Evolutionary conservation across 2,113 vertebrate genomes (phyloP).

Genomic region (Spea multiplicata): DNA sequence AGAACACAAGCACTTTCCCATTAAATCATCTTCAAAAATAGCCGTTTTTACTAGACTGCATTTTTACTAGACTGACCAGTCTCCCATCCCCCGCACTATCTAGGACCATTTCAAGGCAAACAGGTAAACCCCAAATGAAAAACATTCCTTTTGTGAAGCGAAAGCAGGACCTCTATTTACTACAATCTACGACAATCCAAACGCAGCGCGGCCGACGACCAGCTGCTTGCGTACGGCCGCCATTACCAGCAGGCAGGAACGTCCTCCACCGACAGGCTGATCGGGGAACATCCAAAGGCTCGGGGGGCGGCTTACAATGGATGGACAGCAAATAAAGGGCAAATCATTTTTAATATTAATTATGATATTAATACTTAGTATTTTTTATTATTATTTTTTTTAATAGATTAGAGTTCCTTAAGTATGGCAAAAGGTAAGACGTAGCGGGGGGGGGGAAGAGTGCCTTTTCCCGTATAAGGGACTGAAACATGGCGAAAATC

Average conservation of each 20-base stretch:
- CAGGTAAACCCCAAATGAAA: not conserved
- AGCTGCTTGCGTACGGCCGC: conserved; percentile 20
- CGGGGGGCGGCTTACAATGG: not conserved
- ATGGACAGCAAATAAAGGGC: not conserved
- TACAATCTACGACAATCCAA: too few species aligned
- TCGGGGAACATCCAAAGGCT: not conserved
- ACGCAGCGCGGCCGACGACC: not conserved
- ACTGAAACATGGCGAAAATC: conserved; percentile 49
- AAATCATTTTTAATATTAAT: not conserved
- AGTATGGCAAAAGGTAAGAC: not conserved
- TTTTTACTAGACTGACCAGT: not conserved
- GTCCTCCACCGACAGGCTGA: not conserved
- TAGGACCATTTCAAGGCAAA: not conserved
- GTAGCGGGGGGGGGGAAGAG: not conserved
- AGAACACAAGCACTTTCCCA: conserved; percentile 21
- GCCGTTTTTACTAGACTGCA: not conserved
- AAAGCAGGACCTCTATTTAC: not conserved
- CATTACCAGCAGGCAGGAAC: not conserved
- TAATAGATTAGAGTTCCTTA: too few species aligned
- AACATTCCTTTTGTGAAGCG: not conserved
- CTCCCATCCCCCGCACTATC: not conserved
- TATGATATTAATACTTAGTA: too few species aligned
- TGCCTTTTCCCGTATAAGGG: not conserved
- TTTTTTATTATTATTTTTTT: too few species aligned
- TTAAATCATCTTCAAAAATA: conserved; percentile 1